Base-by-base conservation (phyloP, 2,113 vertebrate genomes). In the Globicephala melas region DNA sequence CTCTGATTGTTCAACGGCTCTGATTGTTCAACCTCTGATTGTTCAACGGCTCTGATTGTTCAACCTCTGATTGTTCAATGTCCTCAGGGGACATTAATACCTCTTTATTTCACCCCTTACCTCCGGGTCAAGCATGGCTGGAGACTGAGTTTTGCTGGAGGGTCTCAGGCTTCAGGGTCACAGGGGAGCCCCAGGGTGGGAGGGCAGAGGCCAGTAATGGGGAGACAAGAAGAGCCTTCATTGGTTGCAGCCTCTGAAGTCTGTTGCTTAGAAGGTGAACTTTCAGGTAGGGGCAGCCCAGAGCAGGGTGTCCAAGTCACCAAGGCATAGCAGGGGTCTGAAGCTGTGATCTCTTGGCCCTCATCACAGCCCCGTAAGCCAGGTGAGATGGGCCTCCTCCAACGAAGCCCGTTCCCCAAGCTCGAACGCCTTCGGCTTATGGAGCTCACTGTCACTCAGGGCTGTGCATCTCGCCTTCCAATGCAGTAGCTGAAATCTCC, bases 301-400 rank as follows among this genome's bases (percentile, higher is more conserved):
- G 60, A 63, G 31, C 44, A 68, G 38, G n/a, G 4, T 63, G 67
- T 15, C 41, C n/a, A 58, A 14, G 23, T 3, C 17, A 23, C 28
- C 13, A 9, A 2, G 28, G 63, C 20, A 1, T 9, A n/a, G 21
- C 8, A 8, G 21, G 25, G 4, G 0, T 44, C 53, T 31, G 65
- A 74, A 26, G 28, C 4, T 23, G 9, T 2, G 9, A 33, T 20
- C 25, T n/a, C 28, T 44, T 63, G 2, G 21, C 58, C 44, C 33
- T 67, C 6, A 28, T 9, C 17, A 53, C 8, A 31, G 15, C 2
- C 3, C 8, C 10, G 12, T 1, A 23, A 31, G 14, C 12, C 10
- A 53, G 47, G 36, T 15, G 2, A 3, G 50, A 4, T 5, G 1
- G 4, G n/a, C 50, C 4, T 18, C 26, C 44, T 3, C 65, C 6